Percentiles rank a stretch among this genome's conserved stretches.
phyloP scores from a whole-genome alignment of 2,113 vertebrate species.

The Xerus inauris region DNA sequence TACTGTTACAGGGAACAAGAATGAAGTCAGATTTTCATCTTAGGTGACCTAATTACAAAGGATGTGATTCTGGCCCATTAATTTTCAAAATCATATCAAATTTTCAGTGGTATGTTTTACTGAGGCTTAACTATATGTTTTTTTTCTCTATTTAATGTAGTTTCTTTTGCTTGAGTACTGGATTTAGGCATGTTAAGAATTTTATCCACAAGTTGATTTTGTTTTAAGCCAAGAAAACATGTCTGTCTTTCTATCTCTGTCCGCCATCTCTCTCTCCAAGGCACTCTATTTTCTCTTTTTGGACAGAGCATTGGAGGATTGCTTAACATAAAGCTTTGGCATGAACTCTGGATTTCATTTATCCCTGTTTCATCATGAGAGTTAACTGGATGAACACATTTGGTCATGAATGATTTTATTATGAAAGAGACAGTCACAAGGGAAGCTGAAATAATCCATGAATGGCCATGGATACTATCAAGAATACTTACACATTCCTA shows the following conservation, averaged over 20 bases:
- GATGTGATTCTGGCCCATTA: constrained; percentile 73
- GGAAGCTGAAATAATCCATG: constrained; percentile 10
- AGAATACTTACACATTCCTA: neutral
- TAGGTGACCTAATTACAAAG: constrained; percentile 73
- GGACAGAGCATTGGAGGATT: neutral
- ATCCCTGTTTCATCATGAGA: neutral
- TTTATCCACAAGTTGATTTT: constrained; percentile 8
- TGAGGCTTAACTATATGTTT: neutral
- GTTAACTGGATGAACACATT: neutral
- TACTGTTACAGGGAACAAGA: constrained; percentile 64
- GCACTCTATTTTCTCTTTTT: neutral
- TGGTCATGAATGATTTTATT: neutral
- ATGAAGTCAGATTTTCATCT: constrained; percentile 67
- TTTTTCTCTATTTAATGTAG: neutral
- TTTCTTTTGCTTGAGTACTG: neutral
- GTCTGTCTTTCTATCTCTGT: neutral
- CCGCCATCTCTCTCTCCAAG: neutral
- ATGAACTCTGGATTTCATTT: neutral
- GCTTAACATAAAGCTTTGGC: neutral
- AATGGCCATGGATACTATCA: neutral
- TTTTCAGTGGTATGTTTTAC: constrained; percentile 57
- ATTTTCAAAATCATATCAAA: constrained; percentile 69
- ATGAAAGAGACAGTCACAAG: neutral
- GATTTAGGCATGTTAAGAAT: neutral
- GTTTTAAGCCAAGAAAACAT: neutral